Evolutionary conservation across 2,797 vertebrate genomes (phyloP).

Genomic region (Silurus aristotelis): DNA sequence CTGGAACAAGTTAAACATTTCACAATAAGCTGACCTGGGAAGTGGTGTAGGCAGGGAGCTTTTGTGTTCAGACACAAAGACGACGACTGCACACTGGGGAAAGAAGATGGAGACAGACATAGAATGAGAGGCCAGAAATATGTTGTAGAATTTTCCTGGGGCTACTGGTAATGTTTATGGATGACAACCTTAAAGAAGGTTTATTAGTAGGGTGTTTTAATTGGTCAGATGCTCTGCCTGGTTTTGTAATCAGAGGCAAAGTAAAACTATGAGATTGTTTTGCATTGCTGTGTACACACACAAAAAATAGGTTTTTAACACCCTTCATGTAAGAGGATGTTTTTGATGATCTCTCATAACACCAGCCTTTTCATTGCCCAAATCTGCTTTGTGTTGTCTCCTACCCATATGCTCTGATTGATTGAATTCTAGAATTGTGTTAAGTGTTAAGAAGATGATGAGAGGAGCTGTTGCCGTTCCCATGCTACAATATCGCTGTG

Average conservation of each 20-base stretch:
- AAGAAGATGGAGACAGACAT: constrained; percentile 61
- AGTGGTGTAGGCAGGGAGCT: constrained; percentile 78
- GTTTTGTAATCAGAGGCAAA: constrained; percentile 70
- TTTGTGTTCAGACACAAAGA: constrained; percentile 78
- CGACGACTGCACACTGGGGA: constrained; percentile 66
- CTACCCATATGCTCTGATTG: constrained; percentile 12
- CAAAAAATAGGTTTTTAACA: not conserved
- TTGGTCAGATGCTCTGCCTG: constrained; percentile 72
- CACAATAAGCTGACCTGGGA: constrained; percentile 80
- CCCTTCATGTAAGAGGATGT: not conserved
- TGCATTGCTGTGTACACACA: constrained; percentile 27
- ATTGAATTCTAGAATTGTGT: not conserved
- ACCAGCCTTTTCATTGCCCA: constrained; percentile 10
- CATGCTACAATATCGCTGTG: constrained; percentile 21
- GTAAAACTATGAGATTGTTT: constrained; percentile 26
- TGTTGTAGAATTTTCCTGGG: constrained; percentile 78
- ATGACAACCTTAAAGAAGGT: constrained; percentile 80
- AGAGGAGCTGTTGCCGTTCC: constrained; percentile 4
- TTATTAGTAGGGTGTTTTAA: constrained; percentile 78
- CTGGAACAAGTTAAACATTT: constrained; percentile 67
- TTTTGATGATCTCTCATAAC: constrained; percentile 14
- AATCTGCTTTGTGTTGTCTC: not conserved
- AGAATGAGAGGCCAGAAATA: constrained; percentile 69
- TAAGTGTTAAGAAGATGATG: not conserved
- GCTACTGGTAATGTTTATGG: constrained; percentile 80